phyloP scores from a whole-genome alignment of 2,797 vertebrate genomes.

The Phylloscopus collybita region DNA sequence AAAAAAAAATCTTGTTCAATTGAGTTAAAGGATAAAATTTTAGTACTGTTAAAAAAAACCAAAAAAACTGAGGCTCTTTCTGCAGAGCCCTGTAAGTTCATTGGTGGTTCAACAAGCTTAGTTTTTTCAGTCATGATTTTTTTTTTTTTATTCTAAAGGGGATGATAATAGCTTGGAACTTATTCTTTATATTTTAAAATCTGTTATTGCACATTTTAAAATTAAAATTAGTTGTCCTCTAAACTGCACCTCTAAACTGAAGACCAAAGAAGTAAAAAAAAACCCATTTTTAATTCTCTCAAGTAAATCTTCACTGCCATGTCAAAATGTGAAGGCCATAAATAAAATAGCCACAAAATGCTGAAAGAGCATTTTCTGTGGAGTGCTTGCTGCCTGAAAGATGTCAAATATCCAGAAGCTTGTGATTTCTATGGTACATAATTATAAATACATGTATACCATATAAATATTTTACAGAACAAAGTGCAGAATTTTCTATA shows the following conservation, averaged over 20 bases:
- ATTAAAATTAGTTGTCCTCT: not conserved
- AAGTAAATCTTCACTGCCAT: not conserved
- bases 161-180: not conserved
- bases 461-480: not conserved
- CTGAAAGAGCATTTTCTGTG: not conserved
- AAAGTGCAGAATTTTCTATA: not conserved
- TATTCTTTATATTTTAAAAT: not conserved
- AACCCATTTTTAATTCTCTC: not conserved
- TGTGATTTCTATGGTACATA: not conserved
- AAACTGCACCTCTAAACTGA: not conserved
- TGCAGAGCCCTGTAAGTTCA: not conserved
- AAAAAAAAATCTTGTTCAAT: not conserved
- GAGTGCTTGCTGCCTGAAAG: not conserved
- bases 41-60: not conserved
- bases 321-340: not conserved
- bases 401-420: not conserved
- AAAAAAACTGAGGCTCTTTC: not conserved
- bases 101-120: not conserved
- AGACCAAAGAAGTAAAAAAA: not conserved
- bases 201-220: accelerated
- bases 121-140: not conserved
- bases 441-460: not conserved
- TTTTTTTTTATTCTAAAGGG: not conserved
- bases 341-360: not conserved
- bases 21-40: not conserved